phyloP scores from a whole-genome alignment of 2,113 vertebrate genomes.

The Crypturellus undulatus region DNA sequence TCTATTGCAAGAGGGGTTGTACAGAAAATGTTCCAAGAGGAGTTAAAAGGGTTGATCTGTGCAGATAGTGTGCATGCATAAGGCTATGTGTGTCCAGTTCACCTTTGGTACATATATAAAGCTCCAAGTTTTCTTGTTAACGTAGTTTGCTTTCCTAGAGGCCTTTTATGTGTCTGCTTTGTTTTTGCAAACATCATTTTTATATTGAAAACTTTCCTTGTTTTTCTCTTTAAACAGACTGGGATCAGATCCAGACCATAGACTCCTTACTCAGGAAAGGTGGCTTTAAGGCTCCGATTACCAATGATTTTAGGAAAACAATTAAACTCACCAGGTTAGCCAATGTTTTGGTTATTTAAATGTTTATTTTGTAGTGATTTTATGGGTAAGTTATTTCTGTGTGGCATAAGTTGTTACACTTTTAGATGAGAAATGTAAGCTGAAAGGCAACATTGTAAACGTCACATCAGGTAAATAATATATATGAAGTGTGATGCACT shows the following conservation, averaged over 20 bases:
- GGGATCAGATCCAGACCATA: conserved; percentile 90
- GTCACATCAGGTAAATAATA: neutral
- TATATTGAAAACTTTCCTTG: neutral
- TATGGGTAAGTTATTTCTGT: neutral
- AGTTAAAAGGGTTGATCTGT: conserved; percentile 4
- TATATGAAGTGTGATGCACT: neutral
- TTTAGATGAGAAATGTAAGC: neutral
- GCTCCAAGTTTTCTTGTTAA: neutral
- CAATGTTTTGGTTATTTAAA: neutral
- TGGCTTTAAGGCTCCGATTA: conserved; percentile 88
- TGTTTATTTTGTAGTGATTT: neutral
- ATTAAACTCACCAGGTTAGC: conserved; percentile 88
- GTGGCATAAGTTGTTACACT: neutral
- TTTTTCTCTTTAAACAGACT: conserved; percentile 77
- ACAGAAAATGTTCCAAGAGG: neutral
- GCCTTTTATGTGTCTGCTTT: neutral
- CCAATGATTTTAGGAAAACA: conserved; percentile 88
- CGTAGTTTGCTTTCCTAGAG: neutral
- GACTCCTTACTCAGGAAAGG: conserved; percentile 90
- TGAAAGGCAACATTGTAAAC: neutral
- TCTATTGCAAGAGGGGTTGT: neutral
- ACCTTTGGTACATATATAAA: neutral
- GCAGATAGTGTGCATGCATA: conserved; percentile 4
- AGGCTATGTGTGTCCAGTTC: neutral
- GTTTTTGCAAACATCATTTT: neutral